Base-by-base conservation (phyloP, 2,113 vertebrate genomes). In the Bubalus kerabau region DNA sequence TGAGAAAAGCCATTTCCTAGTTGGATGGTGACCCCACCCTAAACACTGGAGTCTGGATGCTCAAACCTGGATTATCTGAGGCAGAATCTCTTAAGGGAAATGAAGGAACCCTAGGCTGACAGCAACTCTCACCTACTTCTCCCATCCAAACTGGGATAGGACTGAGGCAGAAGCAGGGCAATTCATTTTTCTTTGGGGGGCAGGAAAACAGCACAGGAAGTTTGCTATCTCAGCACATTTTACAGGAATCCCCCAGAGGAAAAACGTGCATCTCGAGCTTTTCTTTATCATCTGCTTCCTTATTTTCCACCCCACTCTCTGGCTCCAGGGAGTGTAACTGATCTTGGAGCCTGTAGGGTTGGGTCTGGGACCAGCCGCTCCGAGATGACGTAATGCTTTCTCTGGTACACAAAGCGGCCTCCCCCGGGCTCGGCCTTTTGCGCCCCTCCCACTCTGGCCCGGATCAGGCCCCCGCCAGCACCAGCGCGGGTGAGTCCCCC, bases 381-480 rank as follows among this genome's bases (percentile, higher is more conserved):
- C 6, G 67, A 28, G 95, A 81, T 98, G 98, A 98, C 97, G 98
- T 98, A 98, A 98, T 98, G 98, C 97, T 96, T 97, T 97, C 94
- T 93, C 62, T 6, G 46, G 97, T 98, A 97, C 98, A 98, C 98
- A 98, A 98, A 98, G 98, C 98, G 62, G 96, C 94, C 97, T 96
- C 97, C 96, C 89, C 91, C 12, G 11, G 86, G 96, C 96, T 74
- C 52, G 56, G 94, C 95, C 95, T 91, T 96, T 62, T 30, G 32
- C n/a, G 97, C 98, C 94, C 97, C 97, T 94, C 97, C 97, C 96
- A 92, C 96, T 89, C 56, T 1, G 43, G 91, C 90, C 87, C 19
- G n/a, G 82, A 6, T 52, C 76, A 5, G 24, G 88, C 52, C 96
- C 95, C 81, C 24, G 52, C 96, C 64, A 19, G 85, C 97, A 90